Conservation (phyloP, 2,888 invertebrate species). For the Drosophila planitibia region DNA sequence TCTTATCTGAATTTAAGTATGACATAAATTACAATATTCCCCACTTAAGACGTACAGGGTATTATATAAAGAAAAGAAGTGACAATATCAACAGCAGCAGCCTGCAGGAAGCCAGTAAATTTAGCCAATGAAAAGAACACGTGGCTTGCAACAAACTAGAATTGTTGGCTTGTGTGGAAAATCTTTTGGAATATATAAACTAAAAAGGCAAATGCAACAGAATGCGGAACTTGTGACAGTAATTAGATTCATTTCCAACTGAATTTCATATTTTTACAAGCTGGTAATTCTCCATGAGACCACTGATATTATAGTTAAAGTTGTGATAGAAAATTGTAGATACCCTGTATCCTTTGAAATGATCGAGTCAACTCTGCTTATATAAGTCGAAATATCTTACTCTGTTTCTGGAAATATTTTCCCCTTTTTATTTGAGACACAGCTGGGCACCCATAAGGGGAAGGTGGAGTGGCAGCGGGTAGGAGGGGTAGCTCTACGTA, state of each 20-base stretch:
- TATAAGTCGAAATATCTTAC: neutral
- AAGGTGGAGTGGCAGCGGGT: neutral
- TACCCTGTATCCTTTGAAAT: neutral
- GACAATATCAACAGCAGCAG: constrained; percentile 13
- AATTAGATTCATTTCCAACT: neutral
- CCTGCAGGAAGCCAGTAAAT: constrained; percentile 44
- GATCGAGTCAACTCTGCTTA: neutral
- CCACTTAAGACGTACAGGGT: neutral
- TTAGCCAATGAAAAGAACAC: constrained; percentile 49
- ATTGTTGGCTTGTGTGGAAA: neutral
- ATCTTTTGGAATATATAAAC: neutral
- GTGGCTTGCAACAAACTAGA: constrained; percentile 4
- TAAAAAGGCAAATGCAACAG: neutral
- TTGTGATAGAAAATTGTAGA: neutral
- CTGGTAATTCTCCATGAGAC: too few species aligned
- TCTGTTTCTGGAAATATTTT: neutral
- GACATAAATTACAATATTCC: neutral
- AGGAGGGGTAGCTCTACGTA: neutral
- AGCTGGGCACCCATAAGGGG: neutral
- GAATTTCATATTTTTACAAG: neutral
- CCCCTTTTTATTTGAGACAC: neutral
- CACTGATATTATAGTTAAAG: neutral
- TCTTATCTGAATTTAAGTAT: neutral
- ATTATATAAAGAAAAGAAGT: neutral
- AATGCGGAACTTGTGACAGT: neutral